These are phyloP conservation scores for Yasuhikotakia modesta DNA, from an alignment of 2,797 vertebrate species.

Conservation along the genomic window DNA sequence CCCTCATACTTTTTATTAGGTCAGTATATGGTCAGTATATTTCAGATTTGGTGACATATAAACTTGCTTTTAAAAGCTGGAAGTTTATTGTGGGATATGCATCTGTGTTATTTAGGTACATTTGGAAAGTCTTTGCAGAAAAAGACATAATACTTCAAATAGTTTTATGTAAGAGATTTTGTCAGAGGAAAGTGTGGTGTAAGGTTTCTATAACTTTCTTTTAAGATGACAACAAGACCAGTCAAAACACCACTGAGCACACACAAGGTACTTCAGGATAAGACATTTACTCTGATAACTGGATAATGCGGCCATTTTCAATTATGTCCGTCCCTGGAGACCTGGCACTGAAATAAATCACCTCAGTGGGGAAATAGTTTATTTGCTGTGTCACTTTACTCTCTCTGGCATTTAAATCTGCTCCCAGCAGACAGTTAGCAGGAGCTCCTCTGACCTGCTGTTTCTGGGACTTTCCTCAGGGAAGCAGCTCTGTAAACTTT, in stretches of 20 bases:
- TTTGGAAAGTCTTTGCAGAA: too few species aligned
- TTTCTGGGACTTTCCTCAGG: constrained; percentile 47
- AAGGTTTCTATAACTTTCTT: background rate
- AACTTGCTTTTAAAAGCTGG: too few species aligned
- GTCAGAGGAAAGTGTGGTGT: background rate
- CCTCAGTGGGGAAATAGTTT: constrained; percentile 63
- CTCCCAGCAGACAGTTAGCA: constrained; percentile 47
- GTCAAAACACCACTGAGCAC: background rate
- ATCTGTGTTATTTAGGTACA: too few species aligned
- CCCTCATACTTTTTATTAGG: too few species aligned
- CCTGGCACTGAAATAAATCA: constrained; percentile 52
- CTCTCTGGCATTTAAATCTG: constrained; percentile 66
- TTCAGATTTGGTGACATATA: too few species aligned
- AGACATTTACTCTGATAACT: constrained; percentile 63
- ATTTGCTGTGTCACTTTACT: constrained; percentile 61
- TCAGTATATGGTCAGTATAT: too few species aligned
- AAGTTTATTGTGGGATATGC: too few species aligned
- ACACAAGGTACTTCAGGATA: constrained; percentile 55
- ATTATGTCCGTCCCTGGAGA: constrained; percentile 65
- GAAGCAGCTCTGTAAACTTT: constrained; percentile 47
- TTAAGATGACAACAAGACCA: background rate
- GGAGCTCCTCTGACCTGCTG: constrained; percentile 50
- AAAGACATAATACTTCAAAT: too few species aligned
- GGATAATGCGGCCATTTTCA: constrained; percentile 62
- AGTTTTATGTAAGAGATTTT: background rate